Percentiles rank a stretch among this genome's conserved stretches.
These are phyloP conservation scores for Tychaedon coryphoeus DNA, from an alignment of 2,113 vertebrate genomes.

Conservation along the genomic window DNA sequence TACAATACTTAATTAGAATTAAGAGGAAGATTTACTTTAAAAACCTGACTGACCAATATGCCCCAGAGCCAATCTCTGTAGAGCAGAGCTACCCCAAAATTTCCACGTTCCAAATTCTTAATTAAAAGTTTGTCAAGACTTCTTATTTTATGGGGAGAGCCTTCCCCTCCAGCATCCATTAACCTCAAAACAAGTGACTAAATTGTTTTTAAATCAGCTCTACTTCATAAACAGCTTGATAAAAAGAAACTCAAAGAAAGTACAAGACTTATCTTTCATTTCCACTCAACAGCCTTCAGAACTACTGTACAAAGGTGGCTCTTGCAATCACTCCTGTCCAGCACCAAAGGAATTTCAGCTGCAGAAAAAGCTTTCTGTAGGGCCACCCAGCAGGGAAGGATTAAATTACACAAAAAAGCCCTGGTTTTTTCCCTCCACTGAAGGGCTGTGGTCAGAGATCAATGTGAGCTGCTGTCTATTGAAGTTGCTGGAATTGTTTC, in stretches of 20 bases:
- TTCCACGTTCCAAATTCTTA: not conserved
- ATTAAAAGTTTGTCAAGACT: constrained; percentile 40
- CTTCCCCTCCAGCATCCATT: not conserved
- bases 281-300: not conserved
- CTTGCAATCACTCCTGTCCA: not conserved
- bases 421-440: not conserved
- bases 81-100: not conserved
- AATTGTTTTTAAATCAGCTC: constrained; percentile 15
- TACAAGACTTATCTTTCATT: constrained; percentile 25
- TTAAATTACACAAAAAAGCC: not conserved
- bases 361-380: not conserved
- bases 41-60: not conserved
- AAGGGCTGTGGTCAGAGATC: constrained; percentile 18
- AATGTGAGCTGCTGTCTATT: not conserved
- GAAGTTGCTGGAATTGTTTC: not conserved
- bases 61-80: not conserved
- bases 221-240: constrained; percentile 19
- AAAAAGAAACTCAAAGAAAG: constrained; percentile 29
- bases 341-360: not conserved
- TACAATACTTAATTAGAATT: constrained; percentile 47
- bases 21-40: constrained; percentile 36
- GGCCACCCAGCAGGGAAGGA: constrained; percentile 37
- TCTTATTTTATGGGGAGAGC: not conserved
- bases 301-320: not conserved
- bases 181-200: constrained; percentile 16